Base-by-base conservation (phyloP, 2,888 invertebrate species). In the Acleris sparsana region DNA sequence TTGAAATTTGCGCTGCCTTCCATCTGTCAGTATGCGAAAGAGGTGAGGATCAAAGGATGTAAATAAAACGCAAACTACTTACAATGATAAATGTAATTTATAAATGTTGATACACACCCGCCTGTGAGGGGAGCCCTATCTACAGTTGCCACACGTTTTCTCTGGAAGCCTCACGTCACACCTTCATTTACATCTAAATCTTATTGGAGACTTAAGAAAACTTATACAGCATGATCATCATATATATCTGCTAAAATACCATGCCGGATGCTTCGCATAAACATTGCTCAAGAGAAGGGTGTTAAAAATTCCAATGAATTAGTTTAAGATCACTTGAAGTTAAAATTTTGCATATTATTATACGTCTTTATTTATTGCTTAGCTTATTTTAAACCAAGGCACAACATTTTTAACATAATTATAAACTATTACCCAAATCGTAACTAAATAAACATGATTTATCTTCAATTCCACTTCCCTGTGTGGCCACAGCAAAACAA, bases 111-210 rank as follows among this genome's bases (percentile, higher is more conserved):
- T 63, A 59, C 53, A 57, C 29, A 6, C 25, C 25, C 25, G n/a
- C 17, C 20, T 51, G 51, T 39, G 44, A 53, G 39, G 39, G 20
- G 53, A 43, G 72, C 75, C 75, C 77, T 86, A 87, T 79, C 83
- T 88, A 86, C 81, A 83, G 74, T 89, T 86, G 86, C 84, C 87
- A 87, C 88, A 80, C 77, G 71, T 63, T 87, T 86, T 70, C 80
- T 74, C 78, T 82, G 84, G 85, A 86, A 88, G 85, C 51, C 59
- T 55, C 44, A 56, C 43, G 39, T 55, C 55, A 39, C 13, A 18
- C 22, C 16, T 33, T 44, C 16, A 22, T 44, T 20, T 39, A 44
- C 22, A 39, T 18, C 53, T 22, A 44, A 18, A 4, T 6, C n/a
- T 44, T 20, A 5, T n/a, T 55, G 33, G 3, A 33, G 33, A 33